A percentile compares a stretch with the other conserved stretches of the same genome.
phyloP scores from a whole-genome alignment of 2,888 invertebrate genomes.

The Heteromurus nitidus region DNA sequence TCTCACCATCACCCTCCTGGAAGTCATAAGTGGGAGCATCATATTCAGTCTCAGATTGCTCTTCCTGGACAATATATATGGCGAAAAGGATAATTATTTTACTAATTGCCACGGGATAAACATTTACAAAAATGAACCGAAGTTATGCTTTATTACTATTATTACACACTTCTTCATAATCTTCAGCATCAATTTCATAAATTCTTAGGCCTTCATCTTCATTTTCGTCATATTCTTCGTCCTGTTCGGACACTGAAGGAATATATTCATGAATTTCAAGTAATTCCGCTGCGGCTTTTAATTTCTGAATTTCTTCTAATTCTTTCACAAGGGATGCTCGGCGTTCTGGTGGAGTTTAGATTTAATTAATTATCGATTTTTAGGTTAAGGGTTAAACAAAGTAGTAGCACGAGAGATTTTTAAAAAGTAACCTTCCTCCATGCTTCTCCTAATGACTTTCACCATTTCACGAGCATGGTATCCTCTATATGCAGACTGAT shows the following conservation, averaged over 20 bases:
- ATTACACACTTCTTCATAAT: background rate
- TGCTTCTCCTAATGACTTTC: slow-evolving; percentile 14
- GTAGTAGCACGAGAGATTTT: background rate
- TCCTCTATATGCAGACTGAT: slow-evolving; percentile 50
- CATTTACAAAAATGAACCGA: background rate
- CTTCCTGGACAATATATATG: no score
- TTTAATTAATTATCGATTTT: background rate
- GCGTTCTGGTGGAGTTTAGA: background rate
- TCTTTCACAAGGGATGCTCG: background rate
- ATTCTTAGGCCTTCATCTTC: background rate
- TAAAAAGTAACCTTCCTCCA: background rate
- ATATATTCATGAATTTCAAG: background rate
- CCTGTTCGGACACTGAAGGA: background rate
- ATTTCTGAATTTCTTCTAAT: background rate
- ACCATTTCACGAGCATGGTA: slow-evolving; percentile 28
- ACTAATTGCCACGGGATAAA: background rate
- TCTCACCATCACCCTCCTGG: no score
- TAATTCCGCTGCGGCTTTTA: background rate
- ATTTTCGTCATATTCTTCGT: background rate
- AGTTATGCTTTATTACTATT: background rate
- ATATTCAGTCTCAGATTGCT: background rate
- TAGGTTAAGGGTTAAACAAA: background rate
- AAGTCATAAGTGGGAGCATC: no score
- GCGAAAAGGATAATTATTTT: background rate
- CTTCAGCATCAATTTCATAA: background rate